Evolutionary conservation across 1,140 invertebrate species (phyloP).

Genomic region (Drosophila persimilis): DNA sequence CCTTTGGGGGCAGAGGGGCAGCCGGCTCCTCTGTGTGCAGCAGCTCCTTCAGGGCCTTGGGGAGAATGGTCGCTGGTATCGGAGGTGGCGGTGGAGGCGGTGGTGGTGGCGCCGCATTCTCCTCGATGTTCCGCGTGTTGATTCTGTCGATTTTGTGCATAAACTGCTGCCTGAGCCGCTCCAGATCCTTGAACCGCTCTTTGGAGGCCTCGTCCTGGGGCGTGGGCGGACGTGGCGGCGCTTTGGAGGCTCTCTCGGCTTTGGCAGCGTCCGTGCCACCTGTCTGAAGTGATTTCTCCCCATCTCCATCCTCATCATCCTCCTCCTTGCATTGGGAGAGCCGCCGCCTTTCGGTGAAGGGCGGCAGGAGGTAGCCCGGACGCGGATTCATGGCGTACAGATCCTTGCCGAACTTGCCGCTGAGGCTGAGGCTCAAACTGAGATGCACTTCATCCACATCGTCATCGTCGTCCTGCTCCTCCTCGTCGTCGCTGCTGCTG

Average conservation of each 20-base stretch:
- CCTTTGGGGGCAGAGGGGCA: not conserved
- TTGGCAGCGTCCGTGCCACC: conserved; percentile 27
- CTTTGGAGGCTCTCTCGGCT: conserved; percentile 50
- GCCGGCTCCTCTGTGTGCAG: conserved; percentile 56
- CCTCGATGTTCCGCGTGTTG: conserved; percentile 73
- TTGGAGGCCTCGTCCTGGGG: conserved; percentile 65
- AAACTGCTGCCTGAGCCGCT: conserved; percentile 74
- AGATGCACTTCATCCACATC: conserved; percentile 30
- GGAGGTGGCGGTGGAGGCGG: conserved; percentile 71
- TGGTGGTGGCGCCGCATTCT: conserved; percentile 58
- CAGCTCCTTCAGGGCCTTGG: conserved; percentile 70
- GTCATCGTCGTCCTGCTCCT: conserved; percentile 49
- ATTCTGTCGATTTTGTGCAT: conserved; percentile 81
- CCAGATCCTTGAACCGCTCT: conserved; percentile 76
- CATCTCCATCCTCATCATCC: conserved; percentile 87
- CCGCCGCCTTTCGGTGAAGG: conserved; percentile 87
- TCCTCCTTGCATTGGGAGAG: conserved; percentile 92
- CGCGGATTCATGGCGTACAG: conserved; percentile 57
- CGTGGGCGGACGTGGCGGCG: conserved; percentile 72
- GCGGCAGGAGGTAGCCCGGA: conserved; percentile 83
- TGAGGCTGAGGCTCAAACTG: conserved; percentile 51
- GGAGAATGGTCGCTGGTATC: conserved; percentile 76
- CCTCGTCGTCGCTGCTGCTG: conserved; percentile 68
- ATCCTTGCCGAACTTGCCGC: conserved; percentile 59
- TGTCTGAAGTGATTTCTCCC: conserved; percentile 53